A percentile compares a stretch with the other conserved stretches of the same genome.
These are phyloP conservation scores for Hemaris fuciformis DNA, from an alignment of 2,888 invertebrate genomes.

Conservation along the genomic window DNA sequence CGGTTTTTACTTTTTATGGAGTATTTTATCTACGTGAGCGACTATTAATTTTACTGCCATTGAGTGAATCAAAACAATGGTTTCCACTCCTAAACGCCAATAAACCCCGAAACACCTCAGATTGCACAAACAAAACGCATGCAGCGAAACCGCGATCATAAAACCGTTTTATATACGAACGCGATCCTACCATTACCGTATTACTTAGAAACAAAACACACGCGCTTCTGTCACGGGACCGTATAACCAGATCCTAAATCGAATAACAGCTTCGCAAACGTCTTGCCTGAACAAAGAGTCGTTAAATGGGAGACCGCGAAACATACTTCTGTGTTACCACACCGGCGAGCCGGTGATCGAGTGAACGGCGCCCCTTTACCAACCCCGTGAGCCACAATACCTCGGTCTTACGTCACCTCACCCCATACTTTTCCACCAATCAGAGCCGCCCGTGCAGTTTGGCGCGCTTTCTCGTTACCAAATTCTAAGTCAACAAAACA, in stretches of 20 bases:
- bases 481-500: constrained; percentile 46
- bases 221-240: constrained; percentile 61
- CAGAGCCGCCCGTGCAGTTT: constrained; percentile 68
- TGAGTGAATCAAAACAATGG: constrained; percentile 63
- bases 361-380: constrained; percentile 75
- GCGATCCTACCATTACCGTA: constrained; percentile 65
- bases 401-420: constrained; percentile 76
- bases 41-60: constrained; percentile 55
- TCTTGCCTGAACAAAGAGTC: constrained; percentile 70
- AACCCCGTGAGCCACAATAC: constrained; percentile 68
- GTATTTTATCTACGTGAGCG: not conserved
- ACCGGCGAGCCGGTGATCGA: constrained; percentile 56
- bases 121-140: constrained; percentile 70
- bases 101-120: constrained; percentile 76
- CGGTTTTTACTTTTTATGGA: constrained; percentile 12
- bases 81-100: constrained; percentile 71
- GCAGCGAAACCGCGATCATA: constrained; percentile 71
- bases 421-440: constrained; percentile 60
- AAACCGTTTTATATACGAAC: constrained; percentile 63
- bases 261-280: constrained; percentile 62
- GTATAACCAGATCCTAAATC: constrained; percentile 57
- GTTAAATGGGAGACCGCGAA: constrained; percentile 56
- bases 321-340: constrained; percentile 44
- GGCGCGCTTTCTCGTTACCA: constrained; percentile 72
- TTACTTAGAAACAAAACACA: constrained; percentile 72